phyloP scores from a whole-genome alignment of 2,113 vertebrate genomes.

The Hippocampus abdominalis region DNA sequence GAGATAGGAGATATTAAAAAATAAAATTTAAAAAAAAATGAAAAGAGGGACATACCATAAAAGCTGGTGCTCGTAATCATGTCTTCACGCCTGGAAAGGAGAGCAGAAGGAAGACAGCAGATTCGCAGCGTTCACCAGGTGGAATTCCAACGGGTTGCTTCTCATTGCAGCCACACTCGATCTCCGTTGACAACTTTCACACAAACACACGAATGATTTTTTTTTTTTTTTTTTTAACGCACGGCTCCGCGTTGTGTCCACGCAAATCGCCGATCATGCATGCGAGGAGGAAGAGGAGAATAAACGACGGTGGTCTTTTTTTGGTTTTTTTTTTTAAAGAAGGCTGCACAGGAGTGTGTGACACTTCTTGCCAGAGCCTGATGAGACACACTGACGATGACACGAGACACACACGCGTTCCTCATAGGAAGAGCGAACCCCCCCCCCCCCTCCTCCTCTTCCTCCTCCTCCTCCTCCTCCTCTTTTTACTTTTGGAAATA shows the following conservation, averaged over 20 bases:
- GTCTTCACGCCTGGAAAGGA: slow-evolving; percentile 91
- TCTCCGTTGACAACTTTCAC: slow-evolving; percentile 94
- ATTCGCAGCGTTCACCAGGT: slow-evolving; percentile 84
- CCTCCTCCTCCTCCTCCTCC: slow-evolving; percentile 39
- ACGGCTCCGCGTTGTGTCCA: slow-evolving; percentile 72
- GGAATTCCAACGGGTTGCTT: slow-evolving; percentile 99
- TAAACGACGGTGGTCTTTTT: neutral
- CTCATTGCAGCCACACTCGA: slow-evolving; percentile 90
- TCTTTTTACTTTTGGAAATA: slow-evolving; percentile 66
- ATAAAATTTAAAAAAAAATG: slow-evolving; percentile 72
- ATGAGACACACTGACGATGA: slow-evolving; percentile 85
- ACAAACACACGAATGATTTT: neutral
- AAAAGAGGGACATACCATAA: slow-evolving; percentile 94
- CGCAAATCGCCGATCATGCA: slow-evolving; percentile 65
- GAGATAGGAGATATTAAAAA: slow-evolving; percentile 39
- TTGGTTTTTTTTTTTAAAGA: slow-evolving; percentile 11
- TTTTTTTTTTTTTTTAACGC: slow-evolving; percentile 17
- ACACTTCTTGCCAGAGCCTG: slow-evolving; percentile 89
- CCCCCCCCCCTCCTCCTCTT: slow-evolving; percentile 74
- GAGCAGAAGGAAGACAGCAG: slow-evolving; percentile 47
- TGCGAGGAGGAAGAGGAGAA: slow-evolving; percentile 51
- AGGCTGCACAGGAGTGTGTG: slow-evolving; percentile 81
- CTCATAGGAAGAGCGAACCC: slow-evolving; percentile 85
- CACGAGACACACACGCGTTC: slow-evolving; percentile 91
- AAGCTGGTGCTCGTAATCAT: slow-evolving; percentile 99